These are phyloP conservation scores for Caenorhabditis sp. DNA, from an alignment of 2,888 invertebrate species.

Conservation along the genomic window DNA sequence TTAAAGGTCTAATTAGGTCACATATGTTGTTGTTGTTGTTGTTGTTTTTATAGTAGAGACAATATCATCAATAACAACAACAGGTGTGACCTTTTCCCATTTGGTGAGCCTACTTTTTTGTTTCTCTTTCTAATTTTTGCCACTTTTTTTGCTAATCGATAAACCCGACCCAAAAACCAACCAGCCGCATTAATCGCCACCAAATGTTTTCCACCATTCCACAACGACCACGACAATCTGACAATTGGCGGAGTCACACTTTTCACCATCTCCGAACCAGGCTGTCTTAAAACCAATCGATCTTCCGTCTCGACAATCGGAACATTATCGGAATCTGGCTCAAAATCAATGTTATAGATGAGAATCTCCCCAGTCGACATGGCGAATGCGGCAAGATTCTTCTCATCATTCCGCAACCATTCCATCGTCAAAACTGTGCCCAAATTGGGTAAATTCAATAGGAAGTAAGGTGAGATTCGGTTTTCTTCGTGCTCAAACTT, in stretches of 20 bases:
- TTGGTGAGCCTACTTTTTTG: no score
- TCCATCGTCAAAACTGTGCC: slow-evolving; percentile 30
- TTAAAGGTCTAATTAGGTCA: no score
- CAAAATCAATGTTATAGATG: slow-evolving; percentile 34
- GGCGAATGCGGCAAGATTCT: slow-evolving; percentile 25
- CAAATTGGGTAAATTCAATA: slow-evolving; percentile 6
- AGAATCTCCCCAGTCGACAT: slow-evolving; percentile 37
- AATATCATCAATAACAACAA: no score
- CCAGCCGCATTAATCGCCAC: slow-evolving; percentile 26
- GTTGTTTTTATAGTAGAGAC: no score
- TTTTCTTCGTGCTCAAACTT: slow-evolving; percentile 4
- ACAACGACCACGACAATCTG: slow-evolving; percentile 27
- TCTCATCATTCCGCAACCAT: slow-evolving; percentile 33
- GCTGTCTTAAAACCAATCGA: slow-evolving; percentile 8
- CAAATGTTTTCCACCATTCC: slow-evolving; percentile 20
- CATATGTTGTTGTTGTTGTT: no score
- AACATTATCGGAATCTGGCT: not conserved
- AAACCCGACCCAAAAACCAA: no score
- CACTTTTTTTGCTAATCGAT: no score
- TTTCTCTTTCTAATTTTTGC: no score
- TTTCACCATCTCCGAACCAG: not conserved
- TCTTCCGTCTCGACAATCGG: slow-evolving; percentile 10
- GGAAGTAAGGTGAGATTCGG: slow-evolving; percentile 9
- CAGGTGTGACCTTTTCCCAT: no score
- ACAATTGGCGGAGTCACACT: not conserved